Conservation (phyloP, 1,140 invertebrate species). For the Orchesella cincta region DNA sequence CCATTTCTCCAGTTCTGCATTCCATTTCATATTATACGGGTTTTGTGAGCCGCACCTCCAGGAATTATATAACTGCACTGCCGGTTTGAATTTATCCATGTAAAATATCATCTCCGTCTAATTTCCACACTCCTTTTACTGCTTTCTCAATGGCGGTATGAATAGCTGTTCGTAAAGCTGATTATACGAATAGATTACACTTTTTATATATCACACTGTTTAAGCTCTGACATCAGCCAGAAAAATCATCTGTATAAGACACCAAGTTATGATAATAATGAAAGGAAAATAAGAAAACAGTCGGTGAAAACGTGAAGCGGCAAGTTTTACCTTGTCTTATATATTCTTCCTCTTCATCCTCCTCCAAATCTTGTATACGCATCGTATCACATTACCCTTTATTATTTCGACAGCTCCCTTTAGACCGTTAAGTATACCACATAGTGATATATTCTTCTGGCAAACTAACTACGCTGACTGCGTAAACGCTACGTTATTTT, state of each 20-base stretch:
- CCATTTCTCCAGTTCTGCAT: not conserved
- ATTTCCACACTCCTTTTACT: not conserved
- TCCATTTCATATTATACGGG: not conserved
- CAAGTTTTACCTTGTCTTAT: not conserved
- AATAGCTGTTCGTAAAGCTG: not conserved
- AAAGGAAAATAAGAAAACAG: too few species aligned
- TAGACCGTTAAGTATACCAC: not conserved
- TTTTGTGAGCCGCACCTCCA: too few species aligned
- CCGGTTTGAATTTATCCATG: not conserved
- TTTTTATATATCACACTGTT: not conserved
- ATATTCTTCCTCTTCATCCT: not conserved
- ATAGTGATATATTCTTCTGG: not conserved
- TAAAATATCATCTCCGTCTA: not conserved
- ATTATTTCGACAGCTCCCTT: slow-evolving; percentile 27
- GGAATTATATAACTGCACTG: not conserved
- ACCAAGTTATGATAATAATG: not conserved
- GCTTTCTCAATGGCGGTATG: not conserved
- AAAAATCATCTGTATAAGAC: not conserved
- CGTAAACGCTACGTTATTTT: not conserved
- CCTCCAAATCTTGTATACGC: not conserved
- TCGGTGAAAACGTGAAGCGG: not conserved
- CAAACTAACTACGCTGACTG: not conserved
- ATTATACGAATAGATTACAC: not conserved
- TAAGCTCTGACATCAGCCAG: not conserved
- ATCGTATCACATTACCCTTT: slow-evolving; percentile 12